phyloP scores from a whole-genome alignment of 1,140 invertebrate species.

The Pogonomyrmex californicus region DNA sequence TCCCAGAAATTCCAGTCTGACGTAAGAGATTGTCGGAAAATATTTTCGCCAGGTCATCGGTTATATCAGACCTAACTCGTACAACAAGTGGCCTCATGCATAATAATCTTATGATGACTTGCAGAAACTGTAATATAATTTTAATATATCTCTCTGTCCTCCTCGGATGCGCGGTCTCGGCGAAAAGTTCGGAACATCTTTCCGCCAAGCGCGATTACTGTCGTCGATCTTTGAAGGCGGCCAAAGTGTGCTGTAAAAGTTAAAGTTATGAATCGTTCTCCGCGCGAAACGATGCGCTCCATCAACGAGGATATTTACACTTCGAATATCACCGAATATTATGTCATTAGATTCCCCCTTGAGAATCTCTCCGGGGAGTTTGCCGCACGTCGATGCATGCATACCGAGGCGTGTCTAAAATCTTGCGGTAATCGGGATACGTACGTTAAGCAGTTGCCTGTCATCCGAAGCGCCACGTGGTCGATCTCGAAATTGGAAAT shows the following conservation, averaged over 20 bases:
- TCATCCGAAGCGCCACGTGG: slow-evolving; percentile 8
- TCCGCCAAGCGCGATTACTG: no score
- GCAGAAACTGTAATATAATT: slow-evolving; percentile 10
- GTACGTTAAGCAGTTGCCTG: slow-evolving; percentile 16
- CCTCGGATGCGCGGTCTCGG: not conserved
- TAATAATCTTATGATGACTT: slow-evolving; percentile 27
- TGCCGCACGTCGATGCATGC: not conserved
- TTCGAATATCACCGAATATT: slow-evolving; percentile 13
- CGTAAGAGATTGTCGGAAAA: slow-evolving; percentile 19
- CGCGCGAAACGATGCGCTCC: not conserved
- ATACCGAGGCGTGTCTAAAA: slow-evolving; percentile 19
- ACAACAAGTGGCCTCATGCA: slow-evolving; percentile 46
- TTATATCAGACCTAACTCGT: not conserved
- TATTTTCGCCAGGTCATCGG: slow-evolving; percentile 31
- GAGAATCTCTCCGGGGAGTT: slow-evolving; percentile 1
- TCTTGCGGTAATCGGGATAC: slow-evolving; percentile 37
- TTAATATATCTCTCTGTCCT: not conserved
- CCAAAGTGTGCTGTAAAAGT: not conserved
- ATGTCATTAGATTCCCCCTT: not conserved
- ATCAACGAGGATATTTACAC: not conserved
- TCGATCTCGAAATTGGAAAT: slow-evolving; percentile 70
- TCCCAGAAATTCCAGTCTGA: slow-evolving; percentile 30
- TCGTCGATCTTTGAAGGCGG: not conserved
- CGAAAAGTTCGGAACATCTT: not conserved
- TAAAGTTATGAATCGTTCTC: not conserved